Evolutionary conservation across 2,888 invertebrate genomes (phyloP), one percentile per base, ranked within the genome.

Genomic region (Brenthis hecate): DNA sequence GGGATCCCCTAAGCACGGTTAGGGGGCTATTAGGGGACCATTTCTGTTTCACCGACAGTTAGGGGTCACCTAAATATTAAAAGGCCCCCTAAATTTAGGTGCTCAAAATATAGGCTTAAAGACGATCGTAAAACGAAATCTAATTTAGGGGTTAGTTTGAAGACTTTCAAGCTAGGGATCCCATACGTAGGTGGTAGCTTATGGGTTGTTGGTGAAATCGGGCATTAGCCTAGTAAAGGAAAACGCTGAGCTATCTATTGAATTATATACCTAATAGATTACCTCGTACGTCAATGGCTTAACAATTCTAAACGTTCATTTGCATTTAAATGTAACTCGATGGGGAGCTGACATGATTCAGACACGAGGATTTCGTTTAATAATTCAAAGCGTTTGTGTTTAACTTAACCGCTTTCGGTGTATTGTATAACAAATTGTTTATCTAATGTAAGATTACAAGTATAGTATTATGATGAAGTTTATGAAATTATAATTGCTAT

Each of bases 261-360:
- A 56, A 36, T 56, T 54, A 54, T 58, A 48, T 14, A 50, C n/a
- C 28, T 32, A 61, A 62, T 43, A 43, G 62, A 1, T 16, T 53
- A 8, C 53, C 53, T 54, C 53, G 23, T 62, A 53, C 54, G 43
- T 62, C 62, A 62, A 54, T 62, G 43, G 51, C 62, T 62, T 53
- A 54, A 62, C 53, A 62, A 62, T 54, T 36, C 53, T 54, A 62
- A 62, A 36, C 62, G 53, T 62, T 36, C 36, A 62, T 62, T 62
- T 62, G 62, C 62, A 62, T 62, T 53, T 62, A 62, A 62, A 62
- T 62, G 51, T 62, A 62, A 53, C 54, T 54, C 36, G 53, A 62
- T 43, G 62, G 53, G 53, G 14, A 53, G 16, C 53, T 62, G 62
- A 62, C 53, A 62, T 43, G 62, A 54, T 36, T 62, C 51, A 53